These are phyloP conservation scores for Philereme vetulata DNA, from an alignment of 2,888 invertebrate genomes.

Conservation along the genomic window DNA sequence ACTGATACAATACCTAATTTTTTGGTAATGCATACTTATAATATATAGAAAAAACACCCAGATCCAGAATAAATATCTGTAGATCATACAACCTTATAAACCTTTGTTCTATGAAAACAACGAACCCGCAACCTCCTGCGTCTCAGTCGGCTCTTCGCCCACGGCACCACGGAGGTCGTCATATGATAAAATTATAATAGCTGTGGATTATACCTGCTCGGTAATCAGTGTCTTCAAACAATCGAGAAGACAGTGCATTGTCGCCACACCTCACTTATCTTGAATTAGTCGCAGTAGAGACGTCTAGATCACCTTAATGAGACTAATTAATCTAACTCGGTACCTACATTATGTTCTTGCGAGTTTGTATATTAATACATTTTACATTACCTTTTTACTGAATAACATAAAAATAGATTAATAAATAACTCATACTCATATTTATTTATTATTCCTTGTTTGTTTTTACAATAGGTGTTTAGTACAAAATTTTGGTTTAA, in stretches of 20 bases:
- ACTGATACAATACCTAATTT: too few species aligned
- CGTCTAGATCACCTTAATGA: conserved; percentile 23
- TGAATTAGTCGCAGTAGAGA: conserved; percentile 6
- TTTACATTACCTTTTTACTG: not conserved
- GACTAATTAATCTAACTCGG: conserved; percentile 17
- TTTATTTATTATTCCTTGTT: not conserved
- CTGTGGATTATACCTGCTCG: too few species aligned
- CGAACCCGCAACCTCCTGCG: too few species aligned
- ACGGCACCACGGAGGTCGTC: too few species aligned
- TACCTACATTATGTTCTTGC: not conserved
- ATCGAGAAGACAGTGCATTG: conserved; percentile 12
- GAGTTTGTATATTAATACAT: not conserved
- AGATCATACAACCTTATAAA: too few species aligned
- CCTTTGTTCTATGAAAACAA: too few species aligned
- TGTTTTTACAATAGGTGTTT: not conserved
- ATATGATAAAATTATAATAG: too few species aligned
- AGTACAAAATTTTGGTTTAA: too few species aligned
- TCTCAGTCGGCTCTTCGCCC: too few species aligned
- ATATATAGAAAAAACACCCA: too few species aligned
- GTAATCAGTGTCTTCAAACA: not conserved
- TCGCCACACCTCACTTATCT: conserved; percentile 13
- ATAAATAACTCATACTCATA: not conserved
- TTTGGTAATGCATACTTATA: too few species aligned
- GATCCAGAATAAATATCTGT: too few species aligned
- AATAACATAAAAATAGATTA: not conserved